These are phyloP conservation scores for Diaperis boleti DNA, from an alignment of 2,888 invertebrate genomes.

Conservation along the genomic window DNA sequence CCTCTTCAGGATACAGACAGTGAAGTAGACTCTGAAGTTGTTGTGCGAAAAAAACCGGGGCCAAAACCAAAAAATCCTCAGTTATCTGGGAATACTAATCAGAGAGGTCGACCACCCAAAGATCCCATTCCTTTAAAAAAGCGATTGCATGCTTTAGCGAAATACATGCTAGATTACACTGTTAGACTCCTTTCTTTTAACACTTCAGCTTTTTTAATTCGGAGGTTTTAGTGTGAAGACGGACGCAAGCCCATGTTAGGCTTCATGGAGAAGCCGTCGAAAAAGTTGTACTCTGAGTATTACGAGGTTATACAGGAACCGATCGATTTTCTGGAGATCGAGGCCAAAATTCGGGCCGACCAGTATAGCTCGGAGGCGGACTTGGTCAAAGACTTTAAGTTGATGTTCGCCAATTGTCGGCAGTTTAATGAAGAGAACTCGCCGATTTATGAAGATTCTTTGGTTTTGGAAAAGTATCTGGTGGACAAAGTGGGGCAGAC, in stretches of 20 bases:
- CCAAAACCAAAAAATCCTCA: constrained; percentile 57
- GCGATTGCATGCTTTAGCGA: constrained; percentile 85
- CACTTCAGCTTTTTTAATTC: background rate
- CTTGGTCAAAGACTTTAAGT: constrained; percentile 84
- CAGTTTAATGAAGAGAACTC: constrained; percentile 98
- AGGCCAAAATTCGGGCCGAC: constrained; percentile 87
- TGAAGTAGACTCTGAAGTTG: constrained; percentile 64
- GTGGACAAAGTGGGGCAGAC: constrained; percentile 85
- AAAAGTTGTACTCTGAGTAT: constrained; percentile 94
- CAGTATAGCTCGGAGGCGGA: constrained; percentile 88
- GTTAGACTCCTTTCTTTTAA: constrained; percentile 60
- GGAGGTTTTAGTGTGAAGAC: constrained; percentile 72
- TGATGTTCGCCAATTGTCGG: constrained; percentile 98
- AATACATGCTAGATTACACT: constrained; percentile 76
- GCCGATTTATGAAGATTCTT: constrained; percentile 95
- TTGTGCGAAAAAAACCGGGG: constrained; percentile 58
- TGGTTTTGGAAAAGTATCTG: constrained; percentile 85
- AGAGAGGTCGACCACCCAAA: constrained; percentile 63
- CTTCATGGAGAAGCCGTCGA: constrained; percentile 97
- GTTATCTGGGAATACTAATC: constrained; percentile 49
- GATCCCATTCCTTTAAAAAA: constrained; percentile 76
- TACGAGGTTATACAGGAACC: constrained; percentile 94
- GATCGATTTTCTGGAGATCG: constrained; percentile 95
- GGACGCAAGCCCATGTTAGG: constrained; percentile 89
- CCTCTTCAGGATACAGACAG: constrained; percentile 67